Evolutionary conservation across 2,888 invertebrate genomes (phyloP), one percentile per base, ranked within the genome.

Genomic region (Stratiomys singularior): DNA sequence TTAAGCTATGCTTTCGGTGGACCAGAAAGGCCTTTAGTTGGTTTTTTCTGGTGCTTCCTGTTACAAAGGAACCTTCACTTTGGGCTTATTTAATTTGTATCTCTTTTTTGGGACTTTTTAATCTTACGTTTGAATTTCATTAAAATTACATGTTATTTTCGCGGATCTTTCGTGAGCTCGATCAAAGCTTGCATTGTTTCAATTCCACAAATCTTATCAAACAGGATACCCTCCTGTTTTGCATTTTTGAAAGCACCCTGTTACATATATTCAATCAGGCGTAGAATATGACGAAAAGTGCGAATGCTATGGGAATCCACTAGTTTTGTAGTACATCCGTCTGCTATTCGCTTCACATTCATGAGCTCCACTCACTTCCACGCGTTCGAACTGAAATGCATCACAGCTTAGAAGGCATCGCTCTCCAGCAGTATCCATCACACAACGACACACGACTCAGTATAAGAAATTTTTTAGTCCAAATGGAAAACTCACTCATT

Each of bases 241-340:
- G 1, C 11, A 64, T n/a, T 13, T 69, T 69, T 25, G 44, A 5
- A 69, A 9, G 1, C 69, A 69, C 69, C 69, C 69, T 69, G n/a
- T 18, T 1, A 15, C 15, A 25, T 1, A 47, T n/a, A 46, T 69
- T 69, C 11, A 69, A 69, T 67, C 67, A 67, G 44, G 23, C 46
- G 18, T 15, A 44, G 44, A 69, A 25, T 69, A 47, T 47, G 69
- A 60, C 60, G 60, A 60, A 18, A 7, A 4, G 25, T 9, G 9
- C 66, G 11, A 47, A 47, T 47, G 9, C 3, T 60, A 11, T 15
- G 46, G 23, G 69, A 47, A 69, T 69, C 47, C 23, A 47, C n/a
- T 37, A 37, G 37, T 7, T 37, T n/a, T n/a, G n/a, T n/a, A 37
- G 37, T 37, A 18, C 18, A 63, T 28, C 28, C 63, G 28, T 28